A percentile compares a stretch with the other conserved stretches of the same genome.
These are phyloP conservation scores for Anhinga rufa DNA, from an alignment of 2,113 vertebrate species.

Conservation along the genomic window DNA sequence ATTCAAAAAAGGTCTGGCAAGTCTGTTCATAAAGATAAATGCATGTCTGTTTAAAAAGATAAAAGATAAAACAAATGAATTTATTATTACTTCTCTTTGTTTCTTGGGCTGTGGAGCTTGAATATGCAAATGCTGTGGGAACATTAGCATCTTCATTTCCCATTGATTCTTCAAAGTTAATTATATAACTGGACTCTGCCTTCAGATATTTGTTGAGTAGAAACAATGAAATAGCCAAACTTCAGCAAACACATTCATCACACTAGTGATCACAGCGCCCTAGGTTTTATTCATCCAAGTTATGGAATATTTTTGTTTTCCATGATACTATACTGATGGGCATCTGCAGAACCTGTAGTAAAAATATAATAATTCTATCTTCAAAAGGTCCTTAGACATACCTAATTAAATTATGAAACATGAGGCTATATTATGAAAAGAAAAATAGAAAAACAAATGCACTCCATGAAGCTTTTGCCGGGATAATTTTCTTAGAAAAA, in stretches of 20 bases:
- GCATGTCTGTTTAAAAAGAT: slow-evolving; percentile 36
- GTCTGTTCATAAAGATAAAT: slow-evolving; percentile 31
- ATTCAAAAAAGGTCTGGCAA: slow-evolving; percentile 15
- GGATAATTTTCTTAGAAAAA: slow-evolving; percentile 43
- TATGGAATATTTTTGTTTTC: neutral
- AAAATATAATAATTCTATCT: neutral
- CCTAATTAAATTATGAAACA: slow-evolving; percentile 26
- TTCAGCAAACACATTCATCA: neutral
- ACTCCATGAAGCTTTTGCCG: slow-evolving; percentile 35
- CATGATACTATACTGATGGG: neutral
- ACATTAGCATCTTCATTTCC: neutral
- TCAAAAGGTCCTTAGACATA: neutral
- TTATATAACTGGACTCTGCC: neutral
- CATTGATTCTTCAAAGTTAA: neutral
- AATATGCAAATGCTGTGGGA: neutral
- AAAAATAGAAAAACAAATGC: neutral
- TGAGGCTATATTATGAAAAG: neutral
- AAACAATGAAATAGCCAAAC: neutral
- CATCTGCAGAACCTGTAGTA: neutral
- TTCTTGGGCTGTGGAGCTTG: neutral
- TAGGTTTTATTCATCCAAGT: neutral
- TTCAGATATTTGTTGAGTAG: neutral
- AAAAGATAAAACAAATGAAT: slow-evolving; percentile 34
- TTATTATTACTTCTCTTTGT: slow-evolving; percentile 39
- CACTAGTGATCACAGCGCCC: neutral